phyloP scores from a whole-genome alignment of 2,797 vertebrate genomes.

The Sebastes kiyomatsui region DNA sequence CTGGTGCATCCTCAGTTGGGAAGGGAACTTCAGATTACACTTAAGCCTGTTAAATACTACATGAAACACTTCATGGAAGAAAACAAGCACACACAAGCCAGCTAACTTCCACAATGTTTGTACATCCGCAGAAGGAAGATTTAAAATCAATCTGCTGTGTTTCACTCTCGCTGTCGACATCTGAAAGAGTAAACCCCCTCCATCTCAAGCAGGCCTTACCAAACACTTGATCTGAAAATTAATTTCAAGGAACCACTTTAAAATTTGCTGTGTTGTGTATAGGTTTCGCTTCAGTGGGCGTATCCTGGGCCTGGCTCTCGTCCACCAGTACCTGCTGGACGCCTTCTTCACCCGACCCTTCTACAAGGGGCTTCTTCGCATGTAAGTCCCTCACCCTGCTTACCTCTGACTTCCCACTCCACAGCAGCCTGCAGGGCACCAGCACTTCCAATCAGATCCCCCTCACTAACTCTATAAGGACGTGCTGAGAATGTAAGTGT shows the following conservation, averaged over 20 bases:
- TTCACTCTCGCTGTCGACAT: neutral
- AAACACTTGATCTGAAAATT: neutral
- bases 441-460: neutral
- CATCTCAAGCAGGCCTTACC: neutral
- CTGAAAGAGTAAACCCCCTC: neutral
- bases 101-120: neutral
- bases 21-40: neutral
- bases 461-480: neutral
- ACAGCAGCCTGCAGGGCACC: neutral
- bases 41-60: neutral
- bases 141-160: neutral
- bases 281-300: conserved; percentile 98
- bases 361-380: conserved; percentile 97
- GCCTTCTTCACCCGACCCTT: conserved; percentile 98
- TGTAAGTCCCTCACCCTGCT: conserved; percentile 83
- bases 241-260: neutral
- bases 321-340: conserved; percentile 97
- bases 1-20: neutral
- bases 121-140: neutral
- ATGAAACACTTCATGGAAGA: neutral
- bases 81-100: neutral
- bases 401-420: neutral
- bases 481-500: conserved; percentile 66
- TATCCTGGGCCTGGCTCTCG: conserved; percentile 94
- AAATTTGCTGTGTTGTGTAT: neutral